Evolutionary conservation across 2,113 vertebrate genomes (phyloP).

Genomic region (Thamnophis sirtalis): DNA sequence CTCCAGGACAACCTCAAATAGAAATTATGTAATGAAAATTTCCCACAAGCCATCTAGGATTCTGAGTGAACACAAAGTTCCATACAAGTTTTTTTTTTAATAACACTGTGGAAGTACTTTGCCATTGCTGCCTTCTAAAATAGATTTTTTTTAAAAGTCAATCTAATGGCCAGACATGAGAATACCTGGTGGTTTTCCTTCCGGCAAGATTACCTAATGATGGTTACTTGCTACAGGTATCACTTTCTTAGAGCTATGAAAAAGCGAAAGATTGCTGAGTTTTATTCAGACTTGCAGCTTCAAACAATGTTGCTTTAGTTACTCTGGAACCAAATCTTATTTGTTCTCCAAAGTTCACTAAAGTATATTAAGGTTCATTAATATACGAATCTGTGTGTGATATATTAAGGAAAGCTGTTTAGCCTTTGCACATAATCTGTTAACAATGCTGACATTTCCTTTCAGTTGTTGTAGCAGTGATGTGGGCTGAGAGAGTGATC

Average conservation of each 20-base stretch:
- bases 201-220: neutral
- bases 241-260: neutral
- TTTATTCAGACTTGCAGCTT: neutral
- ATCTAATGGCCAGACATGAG: neutral
- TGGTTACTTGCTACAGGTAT: neutral
- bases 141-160: neutral
- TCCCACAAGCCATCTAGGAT: neutral
- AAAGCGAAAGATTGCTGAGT: neutral
- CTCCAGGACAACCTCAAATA: neutral
- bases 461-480: slow-evolving; percentile 71
- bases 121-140: neutral
- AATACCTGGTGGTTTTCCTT: neutral
- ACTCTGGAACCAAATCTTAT: neutral
- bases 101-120: neutral
- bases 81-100: neutral
- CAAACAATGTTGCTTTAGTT: neutral
- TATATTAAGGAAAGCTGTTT: neutral
- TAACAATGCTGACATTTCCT: slow-evolving; percentile 38
- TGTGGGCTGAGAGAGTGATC: slow-evolving; percentile 68
- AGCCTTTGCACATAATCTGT: neutral
- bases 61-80: neutral
- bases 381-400: neutral
- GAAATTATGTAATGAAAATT: neutral
- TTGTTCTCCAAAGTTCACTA: neutral
- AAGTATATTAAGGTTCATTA: neutral